Base-by-base conservation (phyloP, 92 coral and sea anemone genomes). In the Phenganax subtilis region DNA sequence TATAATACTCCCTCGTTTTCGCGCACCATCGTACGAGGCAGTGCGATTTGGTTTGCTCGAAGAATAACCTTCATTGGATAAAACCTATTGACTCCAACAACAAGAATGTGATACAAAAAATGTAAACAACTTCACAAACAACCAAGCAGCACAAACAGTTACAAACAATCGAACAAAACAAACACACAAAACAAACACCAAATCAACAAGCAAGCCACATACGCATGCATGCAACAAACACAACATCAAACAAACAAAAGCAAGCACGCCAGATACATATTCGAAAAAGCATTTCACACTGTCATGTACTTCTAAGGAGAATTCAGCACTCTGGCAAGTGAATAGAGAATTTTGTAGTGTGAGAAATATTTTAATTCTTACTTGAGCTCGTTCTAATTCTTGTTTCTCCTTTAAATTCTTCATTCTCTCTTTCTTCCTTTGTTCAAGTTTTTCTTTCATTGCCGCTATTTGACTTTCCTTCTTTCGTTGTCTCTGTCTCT, bases 301-400 rank as follows among this genome's bases (percentile, higher is more conserved):
- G 65, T 59, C 65, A 59, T 59, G 47, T 37, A 5, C 47, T 37
- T 37, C 47, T 37, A 37, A 1, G 47, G 5, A 37, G 3, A 37
- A 2, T 37, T 37, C 47, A 37, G 47, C 5, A 37, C 47, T 37
- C 47, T 37, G 47, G 47, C 47, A 37, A 37, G 3, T 37, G 47
- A 5, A 37, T 37, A 5, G 47, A 1, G 47, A 37, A 37, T 37
- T 37, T 37, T 37, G 5, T 37, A 37, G 47, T 73, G 10, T 52
- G 31, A 0, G n/a, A 54, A 37, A 52, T 16, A 37, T 2, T 7
- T 16, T 51, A 71, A 51, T 55, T 11, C 68, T 54, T 84, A 96
- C 99, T 92, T 90, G 88, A 12, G 99, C 99, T 70, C 92, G 92
- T 72, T 96, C 97, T 11, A 91, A 74, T 78, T 96, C 96, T 55